Evolutionary conservation across 1,140 invertebrate genomes (phyloP).

Genomic region (Temnothorax longispinosus): DNA sequence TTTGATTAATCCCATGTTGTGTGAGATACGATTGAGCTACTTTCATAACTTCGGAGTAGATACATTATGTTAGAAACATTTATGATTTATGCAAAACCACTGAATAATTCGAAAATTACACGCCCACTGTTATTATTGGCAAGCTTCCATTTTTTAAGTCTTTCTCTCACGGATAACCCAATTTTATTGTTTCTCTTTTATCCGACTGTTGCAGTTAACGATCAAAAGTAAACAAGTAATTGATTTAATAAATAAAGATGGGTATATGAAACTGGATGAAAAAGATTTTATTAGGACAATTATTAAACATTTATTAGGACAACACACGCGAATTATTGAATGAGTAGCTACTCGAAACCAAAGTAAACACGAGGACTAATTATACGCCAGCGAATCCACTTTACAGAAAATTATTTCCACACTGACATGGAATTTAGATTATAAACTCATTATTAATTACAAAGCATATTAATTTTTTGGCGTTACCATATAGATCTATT

Average conservation of each 20-base stretch:
- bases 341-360: not conserved
- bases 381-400: not conserved
- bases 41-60: not conserved
- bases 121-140: not conserved
- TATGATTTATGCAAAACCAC: conserved; percentile 43
- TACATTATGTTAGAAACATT: conserved; percentile 43
- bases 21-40: not conserved
- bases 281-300: not conserved
- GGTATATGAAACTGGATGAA: not conserved
- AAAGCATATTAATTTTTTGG: not conserved
- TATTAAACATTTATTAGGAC: no score
- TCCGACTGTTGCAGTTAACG: not conserved
- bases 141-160: conserved; percentile 50
- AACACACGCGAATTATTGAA: not conserved
- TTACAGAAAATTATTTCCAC: not conserved
- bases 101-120: conserved; percentile 52
- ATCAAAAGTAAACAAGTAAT: conserved; percentile 15
- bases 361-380: not conserved
- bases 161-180: conserved; percentile 27
- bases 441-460: not conserved
- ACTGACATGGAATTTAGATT: not conserved
- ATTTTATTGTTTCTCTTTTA: conserved; percentile 47
- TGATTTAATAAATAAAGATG: conserved; percentile 8
- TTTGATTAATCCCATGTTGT: conserved; percentile 15
- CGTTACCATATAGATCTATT: not conserved